phyloP scores from a whole-genome alignment of 2,113 vertebrate species.

The Tapirus terrestris region DNA sequence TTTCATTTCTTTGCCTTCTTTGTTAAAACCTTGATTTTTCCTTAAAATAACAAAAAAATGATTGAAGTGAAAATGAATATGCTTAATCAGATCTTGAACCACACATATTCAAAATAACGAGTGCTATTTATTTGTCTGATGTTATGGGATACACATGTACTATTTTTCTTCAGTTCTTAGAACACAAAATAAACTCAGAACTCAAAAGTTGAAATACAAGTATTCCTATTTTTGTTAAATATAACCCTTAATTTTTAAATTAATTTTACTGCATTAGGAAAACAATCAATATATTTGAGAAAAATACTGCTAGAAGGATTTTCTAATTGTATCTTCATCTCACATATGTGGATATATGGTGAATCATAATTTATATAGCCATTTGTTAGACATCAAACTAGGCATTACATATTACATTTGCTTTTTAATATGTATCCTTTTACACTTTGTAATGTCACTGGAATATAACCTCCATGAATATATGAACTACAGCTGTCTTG shows the following conservation, averaged over 20 bases:
- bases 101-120: neutral
- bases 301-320: neutral
- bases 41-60: neutral
- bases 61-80: neutral
- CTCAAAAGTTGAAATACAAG: neutral
- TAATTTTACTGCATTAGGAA: neutral
- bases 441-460: neutral
- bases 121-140: neutral
- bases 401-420: neutral
- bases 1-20: neutral
- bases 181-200: neutral
- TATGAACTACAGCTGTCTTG: neutral
- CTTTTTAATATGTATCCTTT: neutral
- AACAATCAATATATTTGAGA: neutral
- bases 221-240: constrained; percentile 15
- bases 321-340: neutral
- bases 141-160: neutral
- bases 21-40: neutral
- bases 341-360: neutral
- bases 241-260: neutral
- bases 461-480: neutral
- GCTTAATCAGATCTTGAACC: neutral
- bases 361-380: neutral
- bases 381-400: neutral
- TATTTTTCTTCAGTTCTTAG: neutral